These are phyloP conservation scores for Podilymbus podiceps DNA, from an alignment of 2,113 vertebrate species.

Conservation along the genomic window DNA sequence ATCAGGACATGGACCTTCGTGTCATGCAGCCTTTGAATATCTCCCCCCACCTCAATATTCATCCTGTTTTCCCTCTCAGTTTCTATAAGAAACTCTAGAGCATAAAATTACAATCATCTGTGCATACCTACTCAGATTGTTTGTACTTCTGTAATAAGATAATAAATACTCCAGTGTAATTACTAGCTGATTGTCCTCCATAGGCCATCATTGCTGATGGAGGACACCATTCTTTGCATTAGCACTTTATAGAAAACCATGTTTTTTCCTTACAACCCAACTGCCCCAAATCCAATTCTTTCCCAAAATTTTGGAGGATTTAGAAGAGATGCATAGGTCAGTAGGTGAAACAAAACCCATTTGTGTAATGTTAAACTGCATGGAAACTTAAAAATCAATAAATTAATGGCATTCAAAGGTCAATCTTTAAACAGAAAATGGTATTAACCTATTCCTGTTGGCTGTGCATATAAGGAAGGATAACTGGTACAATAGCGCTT, in stretches of 20 bases:
- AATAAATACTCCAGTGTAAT: not conserved
- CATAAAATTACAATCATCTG: not conserved
- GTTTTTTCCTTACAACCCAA: not conserved
- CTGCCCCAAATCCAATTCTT: not conserved
- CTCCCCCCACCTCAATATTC: not conserved
- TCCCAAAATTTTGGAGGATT: not conserved
- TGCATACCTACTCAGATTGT: not conserved
- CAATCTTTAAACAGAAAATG: not conserved
- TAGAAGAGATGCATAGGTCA: not conserved
- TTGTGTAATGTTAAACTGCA: not conserved
- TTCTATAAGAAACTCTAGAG: not conserved
- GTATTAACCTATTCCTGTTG: not conserved
- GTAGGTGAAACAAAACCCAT: not conserved
- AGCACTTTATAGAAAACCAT: not conserved
- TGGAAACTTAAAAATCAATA: not conserved
- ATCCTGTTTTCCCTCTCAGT: not conserved
- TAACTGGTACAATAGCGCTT: not conserved
- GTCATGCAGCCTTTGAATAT: not conserved
- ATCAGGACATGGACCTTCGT: not conserved
- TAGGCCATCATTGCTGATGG: not conserved
- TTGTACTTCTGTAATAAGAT: not conserved
- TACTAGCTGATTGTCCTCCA: not conserved
- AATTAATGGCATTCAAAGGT: not conserved
- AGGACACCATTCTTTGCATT: not conserved
- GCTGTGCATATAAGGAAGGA: not conserved